phyloP scores from a whole-genome alignment of 1,140 invertebrate genomes.

The Sesamia nonagrioides region DNA sequence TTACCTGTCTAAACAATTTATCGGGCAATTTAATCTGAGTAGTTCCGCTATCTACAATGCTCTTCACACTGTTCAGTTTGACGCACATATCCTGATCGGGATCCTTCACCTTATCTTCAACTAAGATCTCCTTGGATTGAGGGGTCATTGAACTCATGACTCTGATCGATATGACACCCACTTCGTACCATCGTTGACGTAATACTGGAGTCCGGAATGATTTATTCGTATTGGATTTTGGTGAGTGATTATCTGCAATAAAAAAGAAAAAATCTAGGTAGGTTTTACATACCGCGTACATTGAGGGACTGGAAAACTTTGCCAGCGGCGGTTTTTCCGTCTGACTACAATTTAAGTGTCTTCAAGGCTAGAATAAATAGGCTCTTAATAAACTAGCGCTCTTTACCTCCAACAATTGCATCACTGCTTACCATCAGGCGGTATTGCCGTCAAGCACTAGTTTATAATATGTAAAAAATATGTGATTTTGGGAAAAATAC shows the following conservation, averaged over 20 bases:
- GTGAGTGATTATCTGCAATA: conserved; percentile 63
- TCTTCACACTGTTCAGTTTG: conserved; percentile 75
- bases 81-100: conserved; percentile 67
- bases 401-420: no score
- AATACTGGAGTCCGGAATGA: conserved; percentile 73
- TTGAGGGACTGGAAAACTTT: no score
- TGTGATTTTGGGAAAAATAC: no score
- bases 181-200: conserved; percentile 78
- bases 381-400: no score
- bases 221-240: conserved; percentile 44
- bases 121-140: conserved; percentile 30
- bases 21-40: conserved; percentile 80
- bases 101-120: conserved; percentile 42
- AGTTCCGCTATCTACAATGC: conserved; percentile 81
- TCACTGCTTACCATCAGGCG: no score
- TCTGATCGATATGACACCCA: conserved; percentile 69
- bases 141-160: conserved; percentile 38
- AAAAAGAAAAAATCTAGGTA: not conserved
- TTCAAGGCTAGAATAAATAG: no score
- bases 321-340: no score
- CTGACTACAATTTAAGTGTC: no score
- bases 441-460: no score
- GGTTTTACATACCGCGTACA: no score
- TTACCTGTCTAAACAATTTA: conserved; percentile 71
- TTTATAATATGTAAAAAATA: no score